Evolutionary conservation across 2,797 vertebrate genomes (phyloP).

Genomic region (Pachyuromys duprasi): DNA sequence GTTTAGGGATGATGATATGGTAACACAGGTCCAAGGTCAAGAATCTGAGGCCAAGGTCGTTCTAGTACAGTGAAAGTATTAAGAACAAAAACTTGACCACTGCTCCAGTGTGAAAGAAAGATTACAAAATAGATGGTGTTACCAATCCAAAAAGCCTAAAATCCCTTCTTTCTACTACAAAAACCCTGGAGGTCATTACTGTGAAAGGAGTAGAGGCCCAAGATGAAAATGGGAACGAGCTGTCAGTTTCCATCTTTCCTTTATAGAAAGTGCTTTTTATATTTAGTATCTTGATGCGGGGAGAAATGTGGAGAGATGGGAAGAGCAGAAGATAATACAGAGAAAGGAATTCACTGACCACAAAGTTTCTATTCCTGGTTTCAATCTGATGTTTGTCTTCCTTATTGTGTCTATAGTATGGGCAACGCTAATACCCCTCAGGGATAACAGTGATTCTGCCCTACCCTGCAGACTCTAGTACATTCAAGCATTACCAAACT

Average conservation of each 20-base stretch:
- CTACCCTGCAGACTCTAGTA: not conserved
- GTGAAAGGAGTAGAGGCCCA: not conserved
- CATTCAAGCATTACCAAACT: not conserved
- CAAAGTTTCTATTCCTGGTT: conserved; percentile 49
- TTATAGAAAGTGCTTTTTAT: not conserved
- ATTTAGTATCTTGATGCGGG: not conserved
- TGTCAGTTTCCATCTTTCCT: conserved; percentile 31
- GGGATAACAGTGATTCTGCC: not conserved
- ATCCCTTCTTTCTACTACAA: not conserved
- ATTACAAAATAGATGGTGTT: not conserved
- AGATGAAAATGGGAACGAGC: not conserved
- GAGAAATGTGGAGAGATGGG: not conserved
- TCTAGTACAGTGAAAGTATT: not conserved
- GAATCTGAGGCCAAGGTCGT: not conserved
- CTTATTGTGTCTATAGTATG: not conserved
- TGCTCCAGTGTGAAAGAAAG: not conserved
- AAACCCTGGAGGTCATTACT: not conserved
- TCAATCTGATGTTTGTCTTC: conserved; percentile 52
- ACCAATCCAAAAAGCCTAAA: not conserved
- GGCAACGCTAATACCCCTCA: not conserved
- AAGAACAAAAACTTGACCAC: not conserved
- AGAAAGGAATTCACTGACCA: conserved; percentile 56
- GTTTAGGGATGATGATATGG: not conserved
- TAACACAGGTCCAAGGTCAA: not conserved
- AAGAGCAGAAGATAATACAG: conserved; percentile 29